These are phyloP conservation scores for Thaumatotibia leucotreta DNA, from an alignment of 1,140 invertebrate species.

Conservation along the genomic window DNA sequence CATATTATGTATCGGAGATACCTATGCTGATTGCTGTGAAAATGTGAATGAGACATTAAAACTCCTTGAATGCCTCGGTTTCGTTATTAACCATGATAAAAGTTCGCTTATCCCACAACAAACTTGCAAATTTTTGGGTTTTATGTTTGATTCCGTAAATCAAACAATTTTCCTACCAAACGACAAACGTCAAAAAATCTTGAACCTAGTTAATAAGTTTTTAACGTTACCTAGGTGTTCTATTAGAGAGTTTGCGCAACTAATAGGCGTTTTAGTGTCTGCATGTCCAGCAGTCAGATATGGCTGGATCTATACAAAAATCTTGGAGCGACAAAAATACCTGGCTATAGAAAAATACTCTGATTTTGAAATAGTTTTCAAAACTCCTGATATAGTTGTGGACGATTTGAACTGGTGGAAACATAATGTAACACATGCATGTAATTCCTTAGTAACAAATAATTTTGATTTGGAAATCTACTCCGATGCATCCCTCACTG, in stretches of 20 bases:
- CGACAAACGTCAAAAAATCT: neutral
- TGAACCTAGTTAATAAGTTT: neutral
- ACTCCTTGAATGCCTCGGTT: neutral
- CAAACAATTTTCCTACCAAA: too few species aligned
- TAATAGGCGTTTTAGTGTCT: conserved; percentile 3
- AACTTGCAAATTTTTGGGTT: too few species aligned
- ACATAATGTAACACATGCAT: neutral
- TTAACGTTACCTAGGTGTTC: neutral
- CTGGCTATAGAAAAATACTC: neutral
- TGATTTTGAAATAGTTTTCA: neutral
- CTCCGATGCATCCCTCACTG: conserved; percentile 39
- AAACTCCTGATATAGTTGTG: neutral
- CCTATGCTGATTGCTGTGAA: neutral
- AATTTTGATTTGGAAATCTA: neutral
- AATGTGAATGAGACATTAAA: neutral
- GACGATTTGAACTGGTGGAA: conserved; percentile 2
- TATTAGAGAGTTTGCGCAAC: conserved; percentile 10
- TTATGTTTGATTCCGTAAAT: too few species aligned
- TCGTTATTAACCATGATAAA: too few species aligned
- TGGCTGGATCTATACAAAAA: too few species aligned
- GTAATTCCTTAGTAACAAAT: neutral
- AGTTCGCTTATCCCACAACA: too few species aligned
- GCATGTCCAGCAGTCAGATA: conserved; percentile 7
- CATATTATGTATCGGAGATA: neutral
- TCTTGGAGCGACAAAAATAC: conserved; percentile 6